Conservation (phyloP, 2,113 vertebrate genomes). For the Falcunculus frontatus region DNA sequence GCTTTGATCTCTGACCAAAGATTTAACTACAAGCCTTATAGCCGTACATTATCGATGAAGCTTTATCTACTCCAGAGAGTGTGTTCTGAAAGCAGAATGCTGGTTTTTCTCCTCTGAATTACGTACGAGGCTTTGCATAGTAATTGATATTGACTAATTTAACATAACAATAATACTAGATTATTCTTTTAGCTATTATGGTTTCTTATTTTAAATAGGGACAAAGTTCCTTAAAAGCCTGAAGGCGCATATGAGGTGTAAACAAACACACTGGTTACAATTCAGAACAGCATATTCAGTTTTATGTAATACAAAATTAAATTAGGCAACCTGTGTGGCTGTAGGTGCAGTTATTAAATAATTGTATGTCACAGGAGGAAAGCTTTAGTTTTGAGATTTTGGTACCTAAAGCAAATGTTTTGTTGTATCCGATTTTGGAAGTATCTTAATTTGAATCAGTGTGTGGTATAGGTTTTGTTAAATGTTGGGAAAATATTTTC, state of each 20-base stretch:
- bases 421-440: not conserved
- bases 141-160: not conserved
- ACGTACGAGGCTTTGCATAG: not conserved
- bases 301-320: not conserved
- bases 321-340: not conserved
- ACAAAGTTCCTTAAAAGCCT: not conserved
- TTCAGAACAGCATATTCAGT: not conserved
- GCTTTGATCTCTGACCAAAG: not conserved
- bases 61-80: not conserved
- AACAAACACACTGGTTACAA: not conserved
- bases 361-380: not conserved
- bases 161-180: not conserved
- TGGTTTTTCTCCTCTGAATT: not conserved
- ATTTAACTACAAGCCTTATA: not conserved
- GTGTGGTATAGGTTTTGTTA: not conserved
- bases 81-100: not conserved
- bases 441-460: not conserved
- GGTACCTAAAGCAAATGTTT: not conserved
- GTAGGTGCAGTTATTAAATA: not conserved
- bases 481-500: not conserved
- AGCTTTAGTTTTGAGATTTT: not conserved
- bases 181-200: not conserved
- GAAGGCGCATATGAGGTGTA: not conserved
- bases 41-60: not conserved
- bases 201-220: not conserved